These are phyloP conservation scores for Anolis apletophallus DNA, from an alignment of 2,797 vertebrate genomes.

Conservation along the genomic window DNA sequence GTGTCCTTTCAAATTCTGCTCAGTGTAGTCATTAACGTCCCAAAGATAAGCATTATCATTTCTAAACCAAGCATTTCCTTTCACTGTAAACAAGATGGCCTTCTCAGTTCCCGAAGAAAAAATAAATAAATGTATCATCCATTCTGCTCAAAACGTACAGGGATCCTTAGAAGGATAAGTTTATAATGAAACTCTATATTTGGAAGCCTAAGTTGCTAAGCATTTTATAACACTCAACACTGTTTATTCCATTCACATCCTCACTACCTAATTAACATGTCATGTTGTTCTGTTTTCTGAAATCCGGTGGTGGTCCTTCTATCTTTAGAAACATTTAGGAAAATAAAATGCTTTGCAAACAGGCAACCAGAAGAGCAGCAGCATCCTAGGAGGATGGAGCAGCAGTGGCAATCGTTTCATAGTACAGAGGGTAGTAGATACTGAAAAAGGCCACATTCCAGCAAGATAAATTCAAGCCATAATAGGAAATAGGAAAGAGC, in stretches of 20 bases:
- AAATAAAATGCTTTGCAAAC: constrained; percentile 64
- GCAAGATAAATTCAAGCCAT: neutral
- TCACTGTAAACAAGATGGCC: constrained; percentile 87
- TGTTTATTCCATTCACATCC: constrained; percentile 84
- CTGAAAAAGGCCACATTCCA: neutral
- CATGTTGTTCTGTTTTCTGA: constrained; percentile 56
- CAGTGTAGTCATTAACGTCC: constrained; percentile 70
- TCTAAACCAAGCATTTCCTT: constrained; percentile 78
- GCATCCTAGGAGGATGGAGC: constrained; percentile 42
- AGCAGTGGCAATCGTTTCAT: neutral
- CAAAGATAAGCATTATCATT: constrained; percentile 75
- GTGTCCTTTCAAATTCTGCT: constrained; percentile 68
- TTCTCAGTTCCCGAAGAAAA: constrained; percentile 78
- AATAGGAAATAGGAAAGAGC: neutral
- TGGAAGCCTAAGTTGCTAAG: constrained; percentile 86
- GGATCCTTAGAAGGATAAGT: constrained; percentile 89
- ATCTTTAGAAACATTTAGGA: constrained; percentile 57
- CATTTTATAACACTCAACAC: constrained; percentile 82
- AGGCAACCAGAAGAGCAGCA: constrained; percentile 64
- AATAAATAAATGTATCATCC: constrained; percentile 85
- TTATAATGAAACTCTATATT: constrained; percentile 88
- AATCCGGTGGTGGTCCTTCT: constrained; percentile 67
- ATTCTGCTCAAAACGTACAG: constrained; percentile 83
- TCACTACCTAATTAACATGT: constrained; percentile 83
- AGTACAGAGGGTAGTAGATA: neutral